phyloP scores from a whole-genome alignment of 2,888 invertebrate species.

The Drosophila mimica region DNA sequence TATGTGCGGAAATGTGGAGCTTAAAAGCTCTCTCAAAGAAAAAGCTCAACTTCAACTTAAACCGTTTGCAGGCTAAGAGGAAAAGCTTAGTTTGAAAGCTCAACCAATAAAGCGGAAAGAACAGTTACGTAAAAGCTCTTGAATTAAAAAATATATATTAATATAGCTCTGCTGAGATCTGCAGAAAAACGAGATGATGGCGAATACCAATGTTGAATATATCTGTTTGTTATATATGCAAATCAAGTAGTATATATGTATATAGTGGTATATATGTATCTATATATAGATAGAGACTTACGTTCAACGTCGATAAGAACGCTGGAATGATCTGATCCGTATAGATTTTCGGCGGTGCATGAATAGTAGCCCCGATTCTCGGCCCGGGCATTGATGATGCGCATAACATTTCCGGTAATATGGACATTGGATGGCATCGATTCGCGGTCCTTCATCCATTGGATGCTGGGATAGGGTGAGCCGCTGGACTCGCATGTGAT shows the following conservation, averaged over 20 bases:
- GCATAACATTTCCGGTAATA: conserved; percentile 88
- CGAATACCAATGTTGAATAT: not conserved
- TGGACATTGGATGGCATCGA: conserved; percentile 87
- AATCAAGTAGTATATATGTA: not conserved
- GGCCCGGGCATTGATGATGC: conserved; percentile 89
- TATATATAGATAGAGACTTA: no score
- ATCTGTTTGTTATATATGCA: no score
- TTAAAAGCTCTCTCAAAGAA: not conserved
- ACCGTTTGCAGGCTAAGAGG: not conserved
- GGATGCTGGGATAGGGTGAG: conserved; percentile 90
- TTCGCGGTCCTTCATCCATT: conserved; percentile 91
- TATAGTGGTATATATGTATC: no score
- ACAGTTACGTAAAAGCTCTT: not conserved
- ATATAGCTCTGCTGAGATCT: not conserved
- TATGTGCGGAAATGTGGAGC: not conserved
- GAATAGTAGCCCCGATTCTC: conserved; percentile 93
- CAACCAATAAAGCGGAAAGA: no score
- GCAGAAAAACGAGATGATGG: conserved; percentile 15
- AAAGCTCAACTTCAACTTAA: not conserved
- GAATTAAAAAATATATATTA: not conserved
- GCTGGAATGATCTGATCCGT: conserved; percentile 88
- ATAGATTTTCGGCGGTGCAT: conserved; percentile 90
- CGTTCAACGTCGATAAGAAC: conserved; percentile 94
- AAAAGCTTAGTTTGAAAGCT: not conserved
- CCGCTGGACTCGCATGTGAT: conserved; percentile 92